Base-by-base conservation (phyloP, 2,113 vertebrate species). In the Cryptomyrus ogoouensis region DNA sequence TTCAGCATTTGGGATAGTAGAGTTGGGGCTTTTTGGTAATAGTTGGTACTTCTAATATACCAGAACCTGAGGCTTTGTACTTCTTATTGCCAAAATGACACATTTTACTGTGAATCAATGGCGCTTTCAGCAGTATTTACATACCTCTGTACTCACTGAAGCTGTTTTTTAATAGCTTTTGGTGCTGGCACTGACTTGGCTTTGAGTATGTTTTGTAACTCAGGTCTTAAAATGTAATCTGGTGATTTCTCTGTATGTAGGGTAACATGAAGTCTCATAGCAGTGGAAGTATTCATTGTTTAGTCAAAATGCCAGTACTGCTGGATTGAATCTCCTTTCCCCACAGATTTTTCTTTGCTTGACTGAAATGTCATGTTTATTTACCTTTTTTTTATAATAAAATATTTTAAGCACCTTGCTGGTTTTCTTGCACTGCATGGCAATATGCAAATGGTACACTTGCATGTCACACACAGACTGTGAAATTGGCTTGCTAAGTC, bases 171-270 rank as follows among this genome's bases (percentile, higher is more conserved):
- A 47, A 39, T 77, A 19, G 17, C 74, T 80, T 80, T 19, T 47
- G 49, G 49, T 53, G 74, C 35, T 13, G 24, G 56, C 90, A 1
- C n/a, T 90, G 56, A 53, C 80, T 86, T 91, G 27, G 86, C 50
- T 90, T 12, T 85, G 83, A 84, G 86, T 56, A 6, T 56, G 31
- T 87, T 90, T 70, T 89, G 89, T 90, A 85, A 15, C 62, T 8
- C 53, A 70, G 90, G 90, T 91, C 31, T 89, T 8, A 21, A 56
- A 87, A 86, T 88, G 91, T 89, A 58, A 89, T 58, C 19, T 10
- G 88, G 24, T 74, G 10, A 50, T 53, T 87, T 87, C 9, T 46
- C 46, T 0, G 9, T 46, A 83, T 7, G 44, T 47, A 46, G 19
- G 17, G 19, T 49, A 27, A 85, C n/a, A 19, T 21, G 17, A 44